Evolutionary conservation across 2,888 invertebrate genomes (phyloP), one percentile per base, ranked within the genome.

Genomic region (Calliphora vomitoria): DNA sequence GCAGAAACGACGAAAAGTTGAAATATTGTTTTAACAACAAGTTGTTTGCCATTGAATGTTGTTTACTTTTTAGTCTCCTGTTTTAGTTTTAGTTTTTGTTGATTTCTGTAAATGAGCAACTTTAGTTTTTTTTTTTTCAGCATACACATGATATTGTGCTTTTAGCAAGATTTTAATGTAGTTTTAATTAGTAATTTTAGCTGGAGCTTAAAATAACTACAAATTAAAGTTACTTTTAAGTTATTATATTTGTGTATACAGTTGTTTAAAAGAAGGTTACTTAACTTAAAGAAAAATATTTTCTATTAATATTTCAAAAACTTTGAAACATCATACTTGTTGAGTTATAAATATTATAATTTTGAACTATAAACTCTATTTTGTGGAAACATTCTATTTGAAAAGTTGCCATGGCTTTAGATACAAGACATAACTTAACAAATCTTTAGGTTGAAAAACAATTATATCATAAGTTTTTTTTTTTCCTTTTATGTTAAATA

Each of bases 131-230:
- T 13, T 41, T 41, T 64, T 38, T 31, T 50, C 38, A 64, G 41
- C 18, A 2, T 41, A 25, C 8, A 10, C 8, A 41, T 58, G n/a
- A 25, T 15, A 10, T 68, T 58, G 53, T 44, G 13, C 35, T 81
- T 55, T n/a, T 18, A 81, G 72, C 64, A 55, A 72, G 60, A 81
- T 25, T 66, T 60, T 62, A 53, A 62, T 80, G 68, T 20, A 79
- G 41, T 62, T 71, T 71, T 71, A 80, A 80, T 71, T 80, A 80
- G 50, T n/a, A 58, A 62, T 25, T 68, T 69, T 35, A 1, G 18
- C 1, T 18, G 5, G 10, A 55, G 10, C 10, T 11, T 25, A 20
- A 11, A 44, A 44, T 20, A 11, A 4, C 3, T 11, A 25, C 11
- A 20, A 4, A 25, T 55, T 58, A 13, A 58, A 58, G 11, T 50